phyloP scores from a whole-genome alignment of 2,797 vertebrate genomes.

The Cryptoprocta ferox region DNA sequence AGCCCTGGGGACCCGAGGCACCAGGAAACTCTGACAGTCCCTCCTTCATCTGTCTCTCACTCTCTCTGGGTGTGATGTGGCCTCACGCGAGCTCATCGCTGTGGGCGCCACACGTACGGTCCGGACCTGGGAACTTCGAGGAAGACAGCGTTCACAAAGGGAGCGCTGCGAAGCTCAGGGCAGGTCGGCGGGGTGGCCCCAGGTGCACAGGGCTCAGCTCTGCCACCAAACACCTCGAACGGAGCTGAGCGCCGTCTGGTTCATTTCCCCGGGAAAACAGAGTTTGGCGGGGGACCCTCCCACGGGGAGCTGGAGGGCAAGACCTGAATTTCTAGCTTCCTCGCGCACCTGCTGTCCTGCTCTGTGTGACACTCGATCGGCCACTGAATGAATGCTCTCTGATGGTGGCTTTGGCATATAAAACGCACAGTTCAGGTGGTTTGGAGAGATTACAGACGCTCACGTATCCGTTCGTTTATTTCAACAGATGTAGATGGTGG shows the following conservation, averaged over 20 bases:
- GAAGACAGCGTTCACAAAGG: not conserved
- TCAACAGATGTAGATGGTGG: not conserved
- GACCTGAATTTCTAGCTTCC: not conserved
- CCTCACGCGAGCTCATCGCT: accelerated
- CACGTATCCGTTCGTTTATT: too few species aligned
- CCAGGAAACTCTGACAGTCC: too few species aligned
- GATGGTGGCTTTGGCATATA: not conserved
- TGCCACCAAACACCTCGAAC: not conserved
- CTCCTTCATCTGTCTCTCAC: too few species aligned
- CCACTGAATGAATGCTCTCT: not conserved
- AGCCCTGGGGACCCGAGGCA: accelerated
- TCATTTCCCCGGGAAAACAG: not conserved
- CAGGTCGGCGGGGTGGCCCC: not conserved
- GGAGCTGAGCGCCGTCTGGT: not conserved
- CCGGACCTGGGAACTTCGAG: accelerated
- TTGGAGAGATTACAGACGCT: not conserved
- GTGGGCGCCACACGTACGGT: accelerated
- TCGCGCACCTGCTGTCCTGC: not conserved
- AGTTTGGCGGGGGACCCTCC: not conserved
- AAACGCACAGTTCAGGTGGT: not conserved
- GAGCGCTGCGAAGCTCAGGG: not conserved
- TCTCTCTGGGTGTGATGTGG: accelerated
- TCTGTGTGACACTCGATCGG: not conserved
- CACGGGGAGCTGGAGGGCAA: not conserved
- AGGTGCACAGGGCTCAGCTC: too few species aligned